phyloP scores from a whole-genome alignment of 1,140 invertebrate genomes.

The Piezodorus guildinii region DNA sequence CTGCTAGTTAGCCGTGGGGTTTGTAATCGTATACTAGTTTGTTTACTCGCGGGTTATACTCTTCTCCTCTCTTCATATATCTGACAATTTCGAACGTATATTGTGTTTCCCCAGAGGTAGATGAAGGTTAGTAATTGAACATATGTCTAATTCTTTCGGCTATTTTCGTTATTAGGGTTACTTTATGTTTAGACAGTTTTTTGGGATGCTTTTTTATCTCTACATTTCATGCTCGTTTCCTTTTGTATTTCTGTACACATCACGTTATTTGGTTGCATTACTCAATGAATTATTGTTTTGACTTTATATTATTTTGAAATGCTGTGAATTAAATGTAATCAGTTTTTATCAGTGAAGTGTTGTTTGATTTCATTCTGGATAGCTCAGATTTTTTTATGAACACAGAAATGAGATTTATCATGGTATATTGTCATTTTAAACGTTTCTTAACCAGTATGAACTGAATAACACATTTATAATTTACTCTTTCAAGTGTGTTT shows the following conservation, averaged over 20 bases:
- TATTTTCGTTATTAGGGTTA: neutral
- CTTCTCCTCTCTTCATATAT: neutral
- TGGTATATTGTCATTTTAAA: too few species aligned
- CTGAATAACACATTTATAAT: too few species aligned
- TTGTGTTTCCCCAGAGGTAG: constrained; percentile 8
- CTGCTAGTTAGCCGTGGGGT: neutral
- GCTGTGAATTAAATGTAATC: too few species aligned
- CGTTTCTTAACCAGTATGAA: too few species aligned
- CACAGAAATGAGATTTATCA: too few species aligned
- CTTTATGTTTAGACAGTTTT: neutral
- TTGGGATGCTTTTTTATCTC: neutral
- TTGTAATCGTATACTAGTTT: neutral
- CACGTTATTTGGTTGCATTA: neutral
- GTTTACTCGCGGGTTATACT: neutral
- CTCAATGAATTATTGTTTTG: neutral
- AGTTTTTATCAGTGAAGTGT: too few species aligned
- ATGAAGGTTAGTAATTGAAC: constrained; percentile 10
- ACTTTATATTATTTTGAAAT: too few species aligned
- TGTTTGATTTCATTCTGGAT: too few species aligned
- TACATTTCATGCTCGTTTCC: neutral
- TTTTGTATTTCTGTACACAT: neutral
- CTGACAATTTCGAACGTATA: constrained; percentile 5
- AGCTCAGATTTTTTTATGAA: too few species aligned
- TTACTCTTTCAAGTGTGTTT: too few species aligned
- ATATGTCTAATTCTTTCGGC: neutral